Evolutionary conservation across 2,797 vertebrate genomes (phyloP).

Genomic region (Xenops minutus): DNA sequence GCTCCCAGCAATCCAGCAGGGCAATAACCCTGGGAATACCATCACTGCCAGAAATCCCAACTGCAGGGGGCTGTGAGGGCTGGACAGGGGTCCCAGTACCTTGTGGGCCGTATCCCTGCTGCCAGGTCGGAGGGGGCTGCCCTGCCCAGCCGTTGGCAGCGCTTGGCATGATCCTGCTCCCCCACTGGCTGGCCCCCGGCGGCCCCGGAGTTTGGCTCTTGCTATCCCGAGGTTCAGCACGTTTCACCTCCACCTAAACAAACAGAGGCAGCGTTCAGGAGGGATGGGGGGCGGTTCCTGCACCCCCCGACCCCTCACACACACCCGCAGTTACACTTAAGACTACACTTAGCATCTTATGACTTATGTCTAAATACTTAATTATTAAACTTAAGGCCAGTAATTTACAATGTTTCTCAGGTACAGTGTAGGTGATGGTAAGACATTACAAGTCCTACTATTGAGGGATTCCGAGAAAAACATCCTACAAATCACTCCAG

Average conservation of each 20-base stretch:
- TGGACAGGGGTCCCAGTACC: constrained; percentile 75
- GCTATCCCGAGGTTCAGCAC: constrained; percentile 96
- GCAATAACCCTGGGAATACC: fast-evolving
- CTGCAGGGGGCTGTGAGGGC: fast-evolving
- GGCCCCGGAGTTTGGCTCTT: constrained; percentile 91
- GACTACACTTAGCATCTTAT: constrained; percentile 82
- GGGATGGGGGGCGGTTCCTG: constrained; percentile 25
- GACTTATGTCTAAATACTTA: constrained; percentile 82
- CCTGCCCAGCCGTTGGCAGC: constrained; percentile 98
- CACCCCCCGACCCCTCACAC: constrained; percentile 80
- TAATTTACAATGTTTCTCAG: constrained; percentile 91
- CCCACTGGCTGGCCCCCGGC: constrained; percentile 92
- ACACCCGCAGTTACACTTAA: constrained; percentile 80
- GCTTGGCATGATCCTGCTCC: constrained; percentile 90
- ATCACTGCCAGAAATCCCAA: fast-evolving
- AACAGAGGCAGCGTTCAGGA: constrained; percentile 80
- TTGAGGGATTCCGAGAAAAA: constrained; percentile 17
- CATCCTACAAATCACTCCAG: neutral
- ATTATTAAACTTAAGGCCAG: constrained; percentile 81
- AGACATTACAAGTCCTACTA: constrained; percentile 22
- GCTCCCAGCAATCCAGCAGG: no score
- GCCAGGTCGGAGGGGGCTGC: constrained; percentile 94
- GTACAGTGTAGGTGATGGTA: constrained; percentile 76
- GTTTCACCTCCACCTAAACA: constrained; percentile 99
- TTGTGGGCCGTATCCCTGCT: constrained; percentile 94